Evolutionary conservation across 2,113 vertebrate genomes (phyloP).

Genomic region (Chaetorhynchus papuensis): DNA sequence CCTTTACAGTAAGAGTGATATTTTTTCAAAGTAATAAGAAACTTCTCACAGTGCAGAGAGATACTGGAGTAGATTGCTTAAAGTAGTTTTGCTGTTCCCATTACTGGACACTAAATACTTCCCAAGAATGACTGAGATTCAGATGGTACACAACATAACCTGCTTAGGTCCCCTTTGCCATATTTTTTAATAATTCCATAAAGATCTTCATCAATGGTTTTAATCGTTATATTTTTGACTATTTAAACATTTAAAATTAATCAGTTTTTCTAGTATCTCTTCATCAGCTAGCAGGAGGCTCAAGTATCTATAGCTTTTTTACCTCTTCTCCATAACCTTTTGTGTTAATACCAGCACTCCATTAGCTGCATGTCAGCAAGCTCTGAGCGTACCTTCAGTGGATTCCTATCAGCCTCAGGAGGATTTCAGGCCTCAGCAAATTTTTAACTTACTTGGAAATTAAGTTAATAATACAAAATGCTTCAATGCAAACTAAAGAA

Average conservation of each 20-base stretch:
- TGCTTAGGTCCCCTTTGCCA: background rate
- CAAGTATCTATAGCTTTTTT: background rate
- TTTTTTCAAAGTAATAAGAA: background rate
- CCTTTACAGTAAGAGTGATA: background rate
- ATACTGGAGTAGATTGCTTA: background rate
- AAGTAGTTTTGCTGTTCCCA: background rate
- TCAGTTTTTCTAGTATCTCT: background rate
- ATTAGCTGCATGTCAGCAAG: rapidly evolving
- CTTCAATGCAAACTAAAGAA: background rate
- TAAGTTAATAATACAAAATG: background rate
- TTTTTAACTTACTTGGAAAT: background rate
- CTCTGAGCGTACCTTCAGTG: background rate
- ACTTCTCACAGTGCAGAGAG: background rate
- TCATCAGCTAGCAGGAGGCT: background rate
- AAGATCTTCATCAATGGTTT: background rate
- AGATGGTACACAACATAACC: background rate
- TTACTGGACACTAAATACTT: background rate
- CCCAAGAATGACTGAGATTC: background rate
- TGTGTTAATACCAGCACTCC: background rate
- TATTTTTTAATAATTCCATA: background rate
- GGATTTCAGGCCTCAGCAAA: too few relatives aligned
- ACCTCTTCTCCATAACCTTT: background rate
- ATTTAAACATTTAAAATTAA: background rate
- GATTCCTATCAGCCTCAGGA: background rate
- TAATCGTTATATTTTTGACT: background rate